Base-by-base conservation (phyloP, 2,113 vertebrate species). In the Gymnocephalus cernua region DNA sequence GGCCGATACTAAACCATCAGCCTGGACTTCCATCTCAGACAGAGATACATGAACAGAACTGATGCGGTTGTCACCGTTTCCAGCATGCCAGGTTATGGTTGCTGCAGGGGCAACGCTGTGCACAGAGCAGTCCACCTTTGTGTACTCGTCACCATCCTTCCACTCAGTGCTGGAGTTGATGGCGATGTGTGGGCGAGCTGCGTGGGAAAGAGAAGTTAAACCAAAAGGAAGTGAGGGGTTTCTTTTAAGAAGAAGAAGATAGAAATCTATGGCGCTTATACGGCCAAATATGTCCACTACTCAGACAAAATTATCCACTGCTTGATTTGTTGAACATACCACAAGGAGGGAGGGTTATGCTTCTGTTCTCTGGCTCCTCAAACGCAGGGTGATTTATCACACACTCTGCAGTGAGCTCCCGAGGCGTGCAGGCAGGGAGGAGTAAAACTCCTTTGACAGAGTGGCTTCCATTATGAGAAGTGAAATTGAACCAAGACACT, bases 331-430 rank as follows among this genome's bases (percentile, higher is more conserved):
- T 67, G 73, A 83, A 90, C 92, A 62, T 90, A 94, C 93, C 92
- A 69, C 93, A 95, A 21, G 66, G 64, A 68, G 92, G 91, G 82
- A 95, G 86, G 23, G 74, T 67, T 62, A 92, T 51, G 65, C 84
- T 89, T 76, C 90, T 91, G 73, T 77, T 89, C 73, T 93, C 70
- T 57, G 88, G 66, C 66, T 86, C 41, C 59, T 77, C 68, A 53
- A 95, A 88, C 3, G 61, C 83, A 13, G 89, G 88, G 79, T 95
- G 94, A 85, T 92, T 82, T 79, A 95, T 90, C 74, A 94, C 70
- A 57, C 94, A 94, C 82, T 82, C 45, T 63, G 91, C 87, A 71
- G 73, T 86, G 83, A 86, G 79, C 76, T 93, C 86, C 80, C 74
- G 44, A 48, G 87, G 63, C 72, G 62, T 82, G 84, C 93, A 94